Conservation (phyloP, 1,140 invertebrate genomes). For the Sitophilus oryzae region DNA sequence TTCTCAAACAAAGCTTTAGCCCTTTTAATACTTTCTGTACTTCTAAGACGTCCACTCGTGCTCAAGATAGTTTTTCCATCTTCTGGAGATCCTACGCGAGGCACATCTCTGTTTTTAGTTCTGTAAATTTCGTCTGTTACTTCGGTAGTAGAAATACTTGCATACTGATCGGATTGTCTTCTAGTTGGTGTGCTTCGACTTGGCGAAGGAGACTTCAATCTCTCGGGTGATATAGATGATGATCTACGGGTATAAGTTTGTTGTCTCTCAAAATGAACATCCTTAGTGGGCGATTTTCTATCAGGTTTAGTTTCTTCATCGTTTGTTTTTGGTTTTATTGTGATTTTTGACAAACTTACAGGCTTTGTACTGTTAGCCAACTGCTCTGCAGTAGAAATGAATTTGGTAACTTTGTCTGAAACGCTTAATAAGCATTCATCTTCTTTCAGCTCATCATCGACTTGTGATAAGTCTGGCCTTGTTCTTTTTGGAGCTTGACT, state of each 20-base stretch:
- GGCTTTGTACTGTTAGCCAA: slow-evolving; percentile 38
- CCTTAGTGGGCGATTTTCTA: slow-evolving; percentile 16
- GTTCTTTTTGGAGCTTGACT: slow-evolving; percentile 39
- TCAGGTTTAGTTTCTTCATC: neutral
- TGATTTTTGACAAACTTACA: slow-evolving; percentile 27
- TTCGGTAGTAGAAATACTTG: slow-evolving; percentile 16
- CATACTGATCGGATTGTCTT: slow-evolving; percentile 17
- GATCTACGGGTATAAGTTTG: slow-evolving; percentile 21
- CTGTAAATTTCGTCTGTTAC: slow-evolving; percentile 8
- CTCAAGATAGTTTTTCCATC: slow-evolving; percentile 34
- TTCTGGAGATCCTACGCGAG: slow-evolving; percentile 27
- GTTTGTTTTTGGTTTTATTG: slow-evolving; percentile 15
- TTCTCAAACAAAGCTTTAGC: slow-evolving; percentile 62
- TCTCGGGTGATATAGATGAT: slow-evolving; percentile 23
- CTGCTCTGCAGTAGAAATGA: slow-evolving; percentile 56
- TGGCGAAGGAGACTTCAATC: slow-evolving; percentile 10
- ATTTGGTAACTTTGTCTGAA: slow-evolving; percentile 59
- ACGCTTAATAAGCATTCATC: slow-evolving; percentile 59
- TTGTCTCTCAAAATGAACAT: slow-evolving; percentile 1
- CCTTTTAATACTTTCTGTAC: slow-evolving; percentile 56
- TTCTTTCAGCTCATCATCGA: slow-evolving; percentile 48
- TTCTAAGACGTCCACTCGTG: slow-evolving; percentile 42
- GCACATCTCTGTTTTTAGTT: slow-evolving; percentile 17
- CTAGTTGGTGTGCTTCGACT: slow-evolving; percentile 21
- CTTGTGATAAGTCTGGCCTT: slow-evolving; percentile 42